Conservation (phyloP, 2,113 vertebrate genomes). For the Conger conger region DNA sequence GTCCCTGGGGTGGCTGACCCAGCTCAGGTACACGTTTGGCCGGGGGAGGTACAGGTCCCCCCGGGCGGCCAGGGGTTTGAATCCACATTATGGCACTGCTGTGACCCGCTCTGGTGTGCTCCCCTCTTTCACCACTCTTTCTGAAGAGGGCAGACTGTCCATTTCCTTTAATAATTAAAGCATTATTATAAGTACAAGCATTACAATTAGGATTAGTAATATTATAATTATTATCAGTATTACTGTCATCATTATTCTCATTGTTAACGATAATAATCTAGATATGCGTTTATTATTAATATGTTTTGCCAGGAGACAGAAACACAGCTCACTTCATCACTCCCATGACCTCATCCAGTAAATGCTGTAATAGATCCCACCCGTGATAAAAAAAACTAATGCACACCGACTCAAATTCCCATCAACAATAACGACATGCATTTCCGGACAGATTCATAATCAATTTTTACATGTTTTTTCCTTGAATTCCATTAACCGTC, state of each 20-base stretch:
- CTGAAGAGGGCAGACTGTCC: no score
- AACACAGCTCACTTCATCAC: background rate
- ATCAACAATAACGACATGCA: background rate
- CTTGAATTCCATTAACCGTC: background rate
- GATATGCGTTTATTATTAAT: no score
- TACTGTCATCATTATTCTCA: background rate
- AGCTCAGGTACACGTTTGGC: no score
- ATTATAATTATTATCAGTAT: background rate
- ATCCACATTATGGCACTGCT: no score
- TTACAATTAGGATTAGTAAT: background rate
- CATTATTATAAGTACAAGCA: no score
- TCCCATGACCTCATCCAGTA: slow-evolving; percentile 40
- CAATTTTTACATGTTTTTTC: slow-evolving; percentile 5
- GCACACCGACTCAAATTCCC: slow-evolving; percentile 18
- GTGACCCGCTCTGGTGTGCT: no score
- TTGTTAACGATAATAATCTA: background rate
- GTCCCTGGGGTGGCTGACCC: no score
- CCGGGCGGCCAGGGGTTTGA: no score
- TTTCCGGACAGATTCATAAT: background rate
- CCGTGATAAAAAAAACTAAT: slow-evolving; percentile 27
- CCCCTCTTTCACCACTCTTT: no score
- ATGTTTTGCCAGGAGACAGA: background rate
- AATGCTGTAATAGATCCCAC: background rate
- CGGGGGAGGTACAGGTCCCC: no score
- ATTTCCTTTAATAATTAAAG: no score